Conservation (phyloP, 2,113 vertebrate species). For the Anguilla japonica region DNA sequence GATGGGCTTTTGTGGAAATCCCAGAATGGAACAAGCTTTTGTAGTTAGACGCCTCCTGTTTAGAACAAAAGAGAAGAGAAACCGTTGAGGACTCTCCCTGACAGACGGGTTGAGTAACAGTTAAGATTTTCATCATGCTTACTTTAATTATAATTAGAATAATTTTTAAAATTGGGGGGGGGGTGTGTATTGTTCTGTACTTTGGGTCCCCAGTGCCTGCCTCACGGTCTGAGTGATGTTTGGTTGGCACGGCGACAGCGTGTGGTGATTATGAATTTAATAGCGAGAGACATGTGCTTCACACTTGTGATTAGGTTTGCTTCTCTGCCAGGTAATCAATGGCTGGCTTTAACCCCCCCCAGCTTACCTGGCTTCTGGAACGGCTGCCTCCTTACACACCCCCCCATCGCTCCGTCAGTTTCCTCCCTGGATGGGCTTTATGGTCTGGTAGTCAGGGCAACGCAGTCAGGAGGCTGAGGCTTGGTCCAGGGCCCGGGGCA, state of each 20-base stretch:
- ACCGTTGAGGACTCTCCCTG: not conserved
- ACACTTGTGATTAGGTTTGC: not conserved
- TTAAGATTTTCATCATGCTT: no score
- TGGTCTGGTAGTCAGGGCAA: not conserved
- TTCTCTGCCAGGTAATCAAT: not conserved
- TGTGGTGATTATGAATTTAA: not conserved
- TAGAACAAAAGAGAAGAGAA: not conserved
- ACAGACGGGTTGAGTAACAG: not conserved
- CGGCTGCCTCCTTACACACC: not conserved
- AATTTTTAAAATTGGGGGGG: no score
- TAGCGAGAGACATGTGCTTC: not conserved
- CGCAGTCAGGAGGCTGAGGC: not conserved
- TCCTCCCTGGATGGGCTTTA: not conserved
- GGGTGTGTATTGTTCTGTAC: no score
- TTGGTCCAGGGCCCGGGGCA: not conserved
- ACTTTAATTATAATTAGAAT: no score
- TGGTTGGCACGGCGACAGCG: not conserved
- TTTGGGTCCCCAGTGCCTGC: not conserved
- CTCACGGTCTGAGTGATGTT: not conserved
- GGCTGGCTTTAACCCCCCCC: no score
- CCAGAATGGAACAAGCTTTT: not conserved
- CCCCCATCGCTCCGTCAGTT: not conserved
- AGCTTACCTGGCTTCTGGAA: not conserved
- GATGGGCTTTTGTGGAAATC: not conserved
- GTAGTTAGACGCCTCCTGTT: not conserved